Percentiles rank a stretch among this genome's conserved stretches.
phyloP scores from a whole-genome alignment of 2,888 invertebrate genomes.

The Pyrrhia umbra region DNA sequence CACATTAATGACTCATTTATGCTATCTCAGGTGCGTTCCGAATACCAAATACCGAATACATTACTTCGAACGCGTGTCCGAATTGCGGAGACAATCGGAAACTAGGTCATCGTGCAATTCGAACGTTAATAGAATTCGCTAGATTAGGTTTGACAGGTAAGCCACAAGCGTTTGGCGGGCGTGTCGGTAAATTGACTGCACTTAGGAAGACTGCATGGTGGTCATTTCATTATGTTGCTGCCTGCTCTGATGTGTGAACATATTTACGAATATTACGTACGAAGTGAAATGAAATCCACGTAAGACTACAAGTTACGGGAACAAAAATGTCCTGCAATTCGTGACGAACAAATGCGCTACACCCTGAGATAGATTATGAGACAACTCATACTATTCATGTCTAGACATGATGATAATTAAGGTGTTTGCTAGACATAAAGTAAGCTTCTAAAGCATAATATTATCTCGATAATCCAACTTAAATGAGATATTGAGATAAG shows the following conservation, averaged over 20 bases:
- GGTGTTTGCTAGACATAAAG: not conserved
- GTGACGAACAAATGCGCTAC: too few species aligned
- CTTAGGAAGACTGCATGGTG: slow-evolving; percentile 27
- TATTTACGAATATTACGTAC: slow-evolving; percentile 7
- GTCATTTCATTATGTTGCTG: slow-evolving; percentile 28
- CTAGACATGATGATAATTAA: not conserved
- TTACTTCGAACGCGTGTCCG: slow-evolving; percentile 61
- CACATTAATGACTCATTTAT: slow-evolving; percentile 63
- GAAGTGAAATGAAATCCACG: too few species aligned
- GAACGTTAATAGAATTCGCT: slow-evolving; percentile 58
- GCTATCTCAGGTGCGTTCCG: slow-evolving; percentile 63
- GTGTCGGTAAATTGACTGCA: slow-evolving; percentile 35
- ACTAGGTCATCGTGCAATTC: slow-evolving; percentile 60
- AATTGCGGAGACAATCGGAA: slow-evolving; percentile 63
- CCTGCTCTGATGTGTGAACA: slow-evolving; percentile 18
- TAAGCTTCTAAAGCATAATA: slow-evolving; percentile 5
- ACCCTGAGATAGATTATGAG: too few species aligned
- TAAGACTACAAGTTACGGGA: too few species aligned
- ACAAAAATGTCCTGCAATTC: too few species aligned
- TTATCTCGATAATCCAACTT: slow-evolving; percentile 1
- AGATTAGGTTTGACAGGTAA: slow-evolving; percentile 53
- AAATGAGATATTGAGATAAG: slow-evolving; percentile 18
- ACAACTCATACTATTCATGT: too few species aligned
- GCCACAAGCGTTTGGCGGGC: slow-evolving; percentile 28
- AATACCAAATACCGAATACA: slow-evolving; percentile 60